phyloP scores from a whole-genome alignment of 1,140 invertebrate species.

The Drosophila insularis region DNA sequence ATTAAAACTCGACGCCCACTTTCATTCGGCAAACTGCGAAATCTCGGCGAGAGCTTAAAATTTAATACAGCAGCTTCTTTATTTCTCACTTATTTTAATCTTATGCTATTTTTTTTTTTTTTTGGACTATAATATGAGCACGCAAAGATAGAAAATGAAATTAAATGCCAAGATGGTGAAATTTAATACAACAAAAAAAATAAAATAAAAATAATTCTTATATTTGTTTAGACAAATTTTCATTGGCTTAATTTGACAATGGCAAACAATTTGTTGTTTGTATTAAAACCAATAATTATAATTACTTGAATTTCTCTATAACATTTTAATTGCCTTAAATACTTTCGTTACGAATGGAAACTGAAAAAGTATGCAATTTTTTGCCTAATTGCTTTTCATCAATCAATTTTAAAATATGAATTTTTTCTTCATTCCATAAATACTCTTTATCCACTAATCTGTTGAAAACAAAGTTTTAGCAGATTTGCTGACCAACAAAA shows the following conservation, averaged over 20 bases:
- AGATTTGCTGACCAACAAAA: too few relatives aligned
- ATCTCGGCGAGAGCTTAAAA: conserved; percentile 20
- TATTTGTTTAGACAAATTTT: neutral
- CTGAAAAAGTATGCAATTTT: neutral
- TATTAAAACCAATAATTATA: neutral
- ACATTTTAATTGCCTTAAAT: neutral
- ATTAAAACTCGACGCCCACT: conserved; percentile 60
- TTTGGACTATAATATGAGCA: conserved; percentile 47
- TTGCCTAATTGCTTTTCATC: neutral
- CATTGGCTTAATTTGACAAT: neutral
- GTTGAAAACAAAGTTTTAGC: too few relatives aligned
- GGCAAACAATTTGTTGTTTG: neutral
- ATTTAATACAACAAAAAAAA: neutral
- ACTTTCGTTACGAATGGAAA: neutral
- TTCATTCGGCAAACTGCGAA: conserved; percentile 56
- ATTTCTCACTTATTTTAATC: conserved; percentile 17
- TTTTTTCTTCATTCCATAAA: too few relatives aligned
- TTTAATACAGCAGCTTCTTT: conserved; percentile 6
- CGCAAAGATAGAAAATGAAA: conserved; percentile 74
- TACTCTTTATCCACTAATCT: too few relatives aligned
- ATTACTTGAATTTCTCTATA: neutral
- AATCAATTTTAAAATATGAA: too few relatives aligned
- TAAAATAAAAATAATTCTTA: neutral
- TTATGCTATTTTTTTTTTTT: conserved; percentile 16
- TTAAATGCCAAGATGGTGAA: conserved; percentile 27